Base-by-base conservation (phyloP, 2,888 invertebrate genomes). In the Brachylomia viminalis region DNA sequence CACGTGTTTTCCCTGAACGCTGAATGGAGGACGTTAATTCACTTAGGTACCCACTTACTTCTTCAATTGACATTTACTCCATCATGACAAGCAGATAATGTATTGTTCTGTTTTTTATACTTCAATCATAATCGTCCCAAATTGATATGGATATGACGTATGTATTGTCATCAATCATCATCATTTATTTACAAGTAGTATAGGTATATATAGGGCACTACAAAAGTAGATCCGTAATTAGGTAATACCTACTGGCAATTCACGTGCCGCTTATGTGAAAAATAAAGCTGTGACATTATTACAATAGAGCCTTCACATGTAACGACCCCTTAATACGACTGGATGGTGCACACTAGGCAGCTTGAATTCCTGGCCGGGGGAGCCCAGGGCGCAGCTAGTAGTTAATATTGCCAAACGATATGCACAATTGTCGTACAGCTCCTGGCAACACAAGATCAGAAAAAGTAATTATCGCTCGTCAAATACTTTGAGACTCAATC, bases 131-230 rank as follows among this genome's bases (percentile, higher is more conserved):
- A 75, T 74, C 27, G 38, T 45, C 76, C n/a, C 59, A 80, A 80
- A 83, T 79, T 80, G 80, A 67, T 59, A 49, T 80, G 69, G 65
- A 66, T 52, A 75, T 75, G 65, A 80, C 59, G 56, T 70, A 61
- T 54, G 27, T 71, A 27, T 49, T 80, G 54, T 80, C 75, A 80
- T 80, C 56, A 70, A 70, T 80, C 80, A 70, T 56, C 59, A 70
- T 80, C 33, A 80, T 75, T 45, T 45, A 73, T 72, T 79, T 80
- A 52, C n/a, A 69, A 56, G 54, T 42, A 42, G 33, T 33, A 79
- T 27, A 54, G 38, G 38, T 38, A 52, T 42, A 72, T 0, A 38
- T 30, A 56, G 52, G 56, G 47, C 17, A 47, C 17, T 30, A 42
- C 7, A 33, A 11, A 49, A 47, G 38, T 64, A 42, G 66, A 4